Evolutionary conservation across 2,888 invertebrate species (phyloP), one percentile per base, ranked within the genome.

Genomic region (Noctua janthe): DNA sequence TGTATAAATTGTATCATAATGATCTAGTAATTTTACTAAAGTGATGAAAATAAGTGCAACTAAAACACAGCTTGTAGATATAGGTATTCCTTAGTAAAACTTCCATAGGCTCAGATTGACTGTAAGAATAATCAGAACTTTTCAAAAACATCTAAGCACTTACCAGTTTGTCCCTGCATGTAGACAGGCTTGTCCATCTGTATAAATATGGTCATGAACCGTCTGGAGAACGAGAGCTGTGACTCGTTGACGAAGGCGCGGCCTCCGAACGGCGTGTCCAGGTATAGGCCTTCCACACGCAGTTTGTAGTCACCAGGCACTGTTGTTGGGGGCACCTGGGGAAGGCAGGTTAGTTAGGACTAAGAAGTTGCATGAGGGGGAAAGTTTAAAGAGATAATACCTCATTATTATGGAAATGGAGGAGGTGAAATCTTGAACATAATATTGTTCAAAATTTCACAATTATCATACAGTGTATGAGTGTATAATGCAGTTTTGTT

Each of bases 171-270:
- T 10, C 98, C 98, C 94, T 99, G 99, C 98, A 98, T 99, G 92
- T 99, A 99, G 10, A 99, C 98, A 0, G 99, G 99, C 93, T 99
- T 99, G 94, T 99, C 99, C 91, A 99, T 98, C 95, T 99, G 99
- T 88, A 99, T 98, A 94, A 99, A 99, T 85, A 99, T 99, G 0
- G 99, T 99, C 98, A 99, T 99, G 73, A 99, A 99, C 64, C 99
- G 97, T 90, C 98, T 98, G 0, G 99, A 99, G 96, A 99, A 99
- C 2, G 97, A 97, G 23, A 99, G 97, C 81, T 98, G 97, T 0
- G 99, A 99, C 93, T 99, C 99, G 92, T 99, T 99, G 70, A 98
- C 96, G 94, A 99, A 99, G 0, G 99, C 98, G 76, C 98, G 98
- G 0, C 99, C 99, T 13, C 99, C 99, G 78, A 98, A 97, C 8